These are phyloP conservation scores for Dynastes tityus DNA, from an alignment of 2,888 invertebrate genomes.

Conservation along the genomic window DNA sequence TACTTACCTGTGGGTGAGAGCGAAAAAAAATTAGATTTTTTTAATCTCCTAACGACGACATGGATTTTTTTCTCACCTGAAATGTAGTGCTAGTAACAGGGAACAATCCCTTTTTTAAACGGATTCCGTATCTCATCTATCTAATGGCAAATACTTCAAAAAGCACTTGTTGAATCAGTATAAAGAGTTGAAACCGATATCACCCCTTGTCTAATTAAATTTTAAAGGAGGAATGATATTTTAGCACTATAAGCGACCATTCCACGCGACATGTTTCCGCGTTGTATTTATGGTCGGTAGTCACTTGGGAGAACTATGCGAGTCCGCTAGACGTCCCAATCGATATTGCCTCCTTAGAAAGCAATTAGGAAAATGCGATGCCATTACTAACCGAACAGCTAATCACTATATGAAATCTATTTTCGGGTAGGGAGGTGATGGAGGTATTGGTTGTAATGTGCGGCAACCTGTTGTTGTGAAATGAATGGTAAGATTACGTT, in stretches of 20 bases:
- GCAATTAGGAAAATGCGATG: conserved; percentile 22
- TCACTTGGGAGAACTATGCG: not conserved
- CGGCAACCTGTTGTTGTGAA: conserved; percentile 25
- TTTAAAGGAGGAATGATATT: conserved; percentile 17
- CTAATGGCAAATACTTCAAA: too few relatives aligned
- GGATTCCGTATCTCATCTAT: too few relatives aligned
- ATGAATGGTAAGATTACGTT: not conserved
- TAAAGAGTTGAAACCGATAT: not conserved
- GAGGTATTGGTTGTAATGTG: not conserved
- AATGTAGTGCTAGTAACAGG: too few relatives aligned
- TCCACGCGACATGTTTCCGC: not conserved
- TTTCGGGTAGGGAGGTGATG: not conserved
- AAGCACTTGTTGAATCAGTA: conserved; percentile 21
- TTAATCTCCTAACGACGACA: too few relatives aligned
- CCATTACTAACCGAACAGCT: conserved; percentile 9
- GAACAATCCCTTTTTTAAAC: too few relatives aligned
- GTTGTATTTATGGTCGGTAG: not conserved
- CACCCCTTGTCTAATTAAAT: not conserved
- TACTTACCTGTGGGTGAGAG: too few relatives aligned
- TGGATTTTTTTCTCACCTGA: too few relatives aligned
- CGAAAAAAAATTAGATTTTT: too few relatives aligned
- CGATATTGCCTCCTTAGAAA: conserved; percentile 20
- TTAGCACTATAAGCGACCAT: not conserved
- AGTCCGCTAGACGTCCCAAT: conserved; percentile 3
- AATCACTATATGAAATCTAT: conserved; percentile 17